Evolutionary conservation across 2,113 vertebrate genomes (phyloP).

Genomic region (Grantiella picta): DNA sequence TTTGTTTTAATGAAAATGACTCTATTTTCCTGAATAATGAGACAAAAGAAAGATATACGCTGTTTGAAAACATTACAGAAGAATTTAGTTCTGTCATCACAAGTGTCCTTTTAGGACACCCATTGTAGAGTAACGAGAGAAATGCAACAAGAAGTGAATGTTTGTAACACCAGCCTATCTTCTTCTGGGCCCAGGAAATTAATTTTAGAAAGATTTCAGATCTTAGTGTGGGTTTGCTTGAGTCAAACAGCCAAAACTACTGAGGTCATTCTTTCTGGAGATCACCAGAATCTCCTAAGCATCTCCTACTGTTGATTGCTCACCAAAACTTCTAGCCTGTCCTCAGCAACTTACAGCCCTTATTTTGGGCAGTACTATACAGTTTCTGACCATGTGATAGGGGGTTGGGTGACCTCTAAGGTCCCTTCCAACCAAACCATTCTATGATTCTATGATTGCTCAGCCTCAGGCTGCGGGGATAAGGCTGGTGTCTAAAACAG

Average conservation of each 20-base stretch:
- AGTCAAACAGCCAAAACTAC: not conserved
- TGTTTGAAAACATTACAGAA: not conserved
- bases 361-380: not conserved
- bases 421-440: not conserved
- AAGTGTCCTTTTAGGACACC: not conserved
- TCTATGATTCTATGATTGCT: not conserved
- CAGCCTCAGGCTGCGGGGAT: not conserved
- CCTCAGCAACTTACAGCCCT: not conserved
- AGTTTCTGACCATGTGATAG: not conserved
- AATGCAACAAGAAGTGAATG: not conserved
- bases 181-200: not conserved
- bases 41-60: not conserved
- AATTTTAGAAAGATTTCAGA: not conserved
- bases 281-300: not conserved
- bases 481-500: not conserved
- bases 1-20: not conserved
- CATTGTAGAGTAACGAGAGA: not conserved
- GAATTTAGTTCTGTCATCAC: not conserved
- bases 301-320: not conserved
- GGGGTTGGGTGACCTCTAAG: not conserved
- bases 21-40: not conserved
- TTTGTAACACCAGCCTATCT: not conserved
- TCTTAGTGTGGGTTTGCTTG: not conserved
- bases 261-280: not conserved
- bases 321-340: not conserved